Conservation (phyloP, 2,797 vertebrate genomes). For the Onychomys torridus region DNA sequence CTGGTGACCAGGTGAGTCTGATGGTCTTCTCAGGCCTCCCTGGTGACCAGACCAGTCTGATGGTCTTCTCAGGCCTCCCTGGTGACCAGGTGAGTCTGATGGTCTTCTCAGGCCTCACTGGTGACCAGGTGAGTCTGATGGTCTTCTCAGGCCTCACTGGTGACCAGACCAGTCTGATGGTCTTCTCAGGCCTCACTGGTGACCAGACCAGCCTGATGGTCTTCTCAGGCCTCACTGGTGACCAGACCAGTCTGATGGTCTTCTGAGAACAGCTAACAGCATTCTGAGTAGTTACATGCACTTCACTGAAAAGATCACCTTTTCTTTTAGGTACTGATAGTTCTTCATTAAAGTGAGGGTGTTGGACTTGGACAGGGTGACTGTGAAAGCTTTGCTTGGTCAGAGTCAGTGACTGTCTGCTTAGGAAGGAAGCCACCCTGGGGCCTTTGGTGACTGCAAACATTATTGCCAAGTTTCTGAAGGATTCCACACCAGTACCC, state of each 20-base stretch:
- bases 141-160: not conserved
- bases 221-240: not conserved
- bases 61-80: not conserved
- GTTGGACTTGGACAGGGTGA: not conserved
- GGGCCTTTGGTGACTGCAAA: not conserved
- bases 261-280: not conserved
- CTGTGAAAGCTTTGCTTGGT: not conserved
- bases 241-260: not conserved
- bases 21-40: not conserved
- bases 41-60: not conserved
- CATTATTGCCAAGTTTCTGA: constrained; percentile 35
- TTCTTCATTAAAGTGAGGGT: not conserved
- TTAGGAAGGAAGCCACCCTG: not conserved
- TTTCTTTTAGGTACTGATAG: not conserved
- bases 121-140: not conserved
- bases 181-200: not conserved
- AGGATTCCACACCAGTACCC: not conserved
- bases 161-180: not conserved
- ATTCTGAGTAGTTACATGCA: not conserved
- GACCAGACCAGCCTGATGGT: not conserved
- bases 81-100: not conserved
- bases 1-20: not conserved
- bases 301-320: not conserved
- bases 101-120: not conserved
- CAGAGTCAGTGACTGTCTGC: not conserved